Evolutionary conservation across 2,797 vertebrate genomes (phyloP), one percentile per base, ranked within the genome.

Genomic region (Artibeus jamaicensis): DNA sequence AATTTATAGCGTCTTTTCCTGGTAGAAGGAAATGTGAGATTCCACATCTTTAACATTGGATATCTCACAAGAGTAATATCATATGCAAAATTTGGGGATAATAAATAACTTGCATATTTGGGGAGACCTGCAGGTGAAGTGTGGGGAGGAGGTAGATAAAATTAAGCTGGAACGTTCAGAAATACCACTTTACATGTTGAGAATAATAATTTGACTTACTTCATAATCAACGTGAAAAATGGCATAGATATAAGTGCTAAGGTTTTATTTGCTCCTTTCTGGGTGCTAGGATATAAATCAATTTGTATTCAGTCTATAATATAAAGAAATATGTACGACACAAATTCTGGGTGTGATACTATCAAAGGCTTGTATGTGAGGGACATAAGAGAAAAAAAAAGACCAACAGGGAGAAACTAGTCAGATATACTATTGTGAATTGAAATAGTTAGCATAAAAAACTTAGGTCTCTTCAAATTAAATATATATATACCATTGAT

Each of bases 401-500:
- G 9, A 76, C 7, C 12, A 62, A 8, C 5, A 16, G 24, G 44
- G 19, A 53, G 29, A 76, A 74, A 46, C 7, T 37, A 79, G 48
- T 34, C 67, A 68, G 50, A 67, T 62, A 95, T n/a, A 53, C 14
- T 44, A 37, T 7, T 3, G 3, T 71, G 29, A 74, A 11, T 42
- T 4, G 42, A 70, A 94, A 67, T 55, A 59, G 44, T 44, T 8
- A 44, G 37, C 82, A 76, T 44, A 18, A 92, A 87, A 86, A 21
- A 10, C 6, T 14, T 53, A 32, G 9, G 4, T 74, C 14, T 96
- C n/a, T 83, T 93, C 90, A 68, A 85, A 26, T 32, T 67, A 95
- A 96, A 11, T n/a, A 87, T 70, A 95, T 95, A 11, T 78, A 83
- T 71, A 62, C 65, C 89, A 93, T 21, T 91, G 50, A 88, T 44